Conservation (phyloP, 2,888 invertebrate species). For the Aricia artaxerxes region DNA sequence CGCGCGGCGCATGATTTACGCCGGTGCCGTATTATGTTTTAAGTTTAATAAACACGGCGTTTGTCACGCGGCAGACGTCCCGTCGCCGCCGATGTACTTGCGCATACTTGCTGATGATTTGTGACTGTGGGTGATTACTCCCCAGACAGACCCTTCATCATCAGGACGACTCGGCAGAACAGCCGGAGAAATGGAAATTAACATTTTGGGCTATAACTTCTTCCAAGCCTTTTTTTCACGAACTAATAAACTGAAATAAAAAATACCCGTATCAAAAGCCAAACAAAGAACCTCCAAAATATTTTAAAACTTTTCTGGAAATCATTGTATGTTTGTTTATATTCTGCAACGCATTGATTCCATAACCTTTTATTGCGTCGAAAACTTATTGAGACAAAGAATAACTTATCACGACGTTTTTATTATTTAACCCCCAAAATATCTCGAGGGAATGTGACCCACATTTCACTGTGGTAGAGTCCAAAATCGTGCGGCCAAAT, state of each 20-base stretch:
- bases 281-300: too few relatives aligned
- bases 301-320: too few relatives aligned
- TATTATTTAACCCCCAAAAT: conserved; percentile 2
- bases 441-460: neutral
- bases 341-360: neutral
- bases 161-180: neutral
- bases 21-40: conserved; percentile 83
- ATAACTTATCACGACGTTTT: conserved; percentile 7
- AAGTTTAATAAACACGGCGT: conserved; percentile 82
- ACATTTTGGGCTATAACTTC: neutral
- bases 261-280: neutral
- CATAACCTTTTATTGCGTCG: neutral
- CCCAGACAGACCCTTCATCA: neutral
- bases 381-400: conserved; percentile 23
- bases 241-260: neutral
- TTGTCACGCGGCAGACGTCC: conserved; percentile 62
- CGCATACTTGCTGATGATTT: conserved; percentile 31
- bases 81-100: conserved; percentile 51
- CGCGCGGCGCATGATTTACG: conserved; percentile 81
- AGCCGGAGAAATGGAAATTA: neutral
- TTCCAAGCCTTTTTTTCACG: neutral
- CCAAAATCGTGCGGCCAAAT: conserved; percentile 1
- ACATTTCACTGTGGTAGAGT: neutral
- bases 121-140: conserved; percentile 14
- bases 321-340: neutral